Conservation (phyloP, 1,140 invertebrate genomes). For the Musca vetustissima region DNA sequence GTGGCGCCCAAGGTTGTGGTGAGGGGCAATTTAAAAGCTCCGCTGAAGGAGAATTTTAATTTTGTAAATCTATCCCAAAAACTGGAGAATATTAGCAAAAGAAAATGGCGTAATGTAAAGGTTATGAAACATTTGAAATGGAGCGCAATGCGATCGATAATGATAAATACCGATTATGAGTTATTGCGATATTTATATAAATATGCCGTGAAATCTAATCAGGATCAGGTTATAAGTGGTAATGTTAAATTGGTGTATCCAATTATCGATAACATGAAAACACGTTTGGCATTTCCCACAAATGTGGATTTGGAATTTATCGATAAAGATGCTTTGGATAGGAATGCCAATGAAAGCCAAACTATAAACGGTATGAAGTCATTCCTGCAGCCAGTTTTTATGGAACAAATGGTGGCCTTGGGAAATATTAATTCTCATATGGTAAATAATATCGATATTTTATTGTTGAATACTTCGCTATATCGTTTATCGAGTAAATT, state of each 20-base stretch:
- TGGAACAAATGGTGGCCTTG: slow-evolving; percentile 20
- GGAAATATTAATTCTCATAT: slow-evolving; percentile 19
- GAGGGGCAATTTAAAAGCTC: slow-evolving; percentile 32
- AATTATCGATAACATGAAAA: slow-evolving; percentile 28
- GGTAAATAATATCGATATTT: slow-evolving; percentile 40
- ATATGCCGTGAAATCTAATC: slow-evolving; percentile 37
- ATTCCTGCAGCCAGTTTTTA: slow-evolving; percentile 25
- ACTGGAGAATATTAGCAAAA: slow-evolving; percentile 29
- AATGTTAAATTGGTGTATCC: slow-evolving; percentile 34
- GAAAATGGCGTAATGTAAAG: slow-evolving; percentile 35
- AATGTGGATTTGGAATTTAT: slow-evolving; percentile 37
- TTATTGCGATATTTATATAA: slow-evolving; percentile 38
- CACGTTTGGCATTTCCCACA: slow-evolving; percentile 12
- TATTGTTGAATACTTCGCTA: slow-evolving; percentile 40
- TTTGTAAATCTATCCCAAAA: neutral
- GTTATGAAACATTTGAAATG: slow-evolving; percentile 42
- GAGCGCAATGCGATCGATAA: slow-evolving; percentile 9
- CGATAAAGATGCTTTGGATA: slow-evolving; percentile 36
- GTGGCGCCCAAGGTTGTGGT: slow-evolving; percentile 34
- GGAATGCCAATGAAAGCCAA: slow-evolving; percentile 8
- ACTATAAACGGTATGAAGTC: slow-evolving; percentile 11
- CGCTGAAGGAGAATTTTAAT: neutral
- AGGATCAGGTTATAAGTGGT: slow-evolving; percentile 36
- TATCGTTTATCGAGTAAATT: slow-evolving; percentile 38
- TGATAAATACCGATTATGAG: slow-evolving; percentile 13